A percentile compares a stretch with the other conserved stretches of the same genome.
Evolutionary conservation across 2,888 invertebrate genomes (phyloP).

Genomic region (Trissoscelio sp.): DNA sequence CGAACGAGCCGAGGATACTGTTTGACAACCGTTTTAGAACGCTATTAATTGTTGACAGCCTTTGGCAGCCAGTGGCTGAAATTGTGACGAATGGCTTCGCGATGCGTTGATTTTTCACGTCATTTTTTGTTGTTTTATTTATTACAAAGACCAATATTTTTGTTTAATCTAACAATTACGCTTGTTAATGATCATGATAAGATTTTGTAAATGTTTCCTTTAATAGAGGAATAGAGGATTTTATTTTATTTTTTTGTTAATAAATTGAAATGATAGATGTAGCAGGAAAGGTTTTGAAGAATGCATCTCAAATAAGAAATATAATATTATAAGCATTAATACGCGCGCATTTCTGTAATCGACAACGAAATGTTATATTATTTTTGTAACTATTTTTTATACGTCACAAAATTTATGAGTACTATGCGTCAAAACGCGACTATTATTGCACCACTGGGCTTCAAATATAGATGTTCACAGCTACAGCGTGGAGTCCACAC

Average conservation of each 20-base stretch:
- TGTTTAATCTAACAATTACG: slow-evolving; percentile 12
- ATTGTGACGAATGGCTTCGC: not conserved
- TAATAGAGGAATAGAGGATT: not conserved
- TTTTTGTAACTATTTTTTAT: slow-evolving; percentile 57
- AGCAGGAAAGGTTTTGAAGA: not conserved
- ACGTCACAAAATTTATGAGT: slow-evolving; percentile 31
- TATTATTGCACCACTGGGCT: slow-evolving; percentile 15
- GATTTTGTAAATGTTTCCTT: not conserved
- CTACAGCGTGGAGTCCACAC: not conserved
- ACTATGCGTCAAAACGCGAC: slow-evolving; percentile 20
- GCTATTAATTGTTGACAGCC: not conserved
- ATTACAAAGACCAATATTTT: not conserved
- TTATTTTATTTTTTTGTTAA: slow-evolving; percentile 1
- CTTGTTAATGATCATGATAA: slow-evolving; percentile 5
- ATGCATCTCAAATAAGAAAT: not conserved
- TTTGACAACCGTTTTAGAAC: slow-evolving; percentile 17
- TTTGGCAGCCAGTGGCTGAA: not conserved
- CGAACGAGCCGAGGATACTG: not conserved
- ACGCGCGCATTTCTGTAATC: slow-evolving; percentile 40
- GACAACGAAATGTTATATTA: slow-evolving; percentile 40
- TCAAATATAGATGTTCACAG: slow-evolving; percentile 23
- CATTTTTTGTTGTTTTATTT: slow-evolving; percentile 11
- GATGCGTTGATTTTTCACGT: slow-evolving; percentile 13
- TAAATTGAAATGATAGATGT: not conserved
- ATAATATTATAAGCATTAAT: slow-evolving; percentile 8